Percentiles rank a stretch among this genome's conserved stretches.
These are phyloP conservation scores for Cervus canadensis DNA, from an alignment of 2,113 vertebrate genomes.

Conservation along the genomic window DNA sequence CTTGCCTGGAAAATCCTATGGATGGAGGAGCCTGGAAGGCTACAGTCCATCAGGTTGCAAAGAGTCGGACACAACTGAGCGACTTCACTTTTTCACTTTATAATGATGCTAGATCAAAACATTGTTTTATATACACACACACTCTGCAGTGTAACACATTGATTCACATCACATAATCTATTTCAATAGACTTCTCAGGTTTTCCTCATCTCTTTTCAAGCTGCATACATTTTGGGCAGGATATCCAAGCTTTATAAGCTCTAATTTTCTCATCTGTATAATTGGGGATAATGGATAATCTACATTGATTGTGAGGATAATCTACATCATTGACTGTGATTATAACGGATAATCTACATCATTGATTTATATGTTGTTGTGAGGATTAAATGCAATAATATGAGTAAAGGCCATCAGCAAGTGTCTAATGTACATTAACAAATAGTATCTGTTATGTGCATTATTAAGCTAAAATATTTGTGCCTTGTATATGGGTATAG, in stretches of 20 bases:
- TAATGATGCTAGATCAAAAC: background rate
- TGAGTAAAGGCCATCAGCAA: background rate
- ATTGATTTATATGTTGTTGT: background rate
- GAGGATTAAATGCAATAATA: background rate
- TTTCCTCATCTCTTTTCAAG: background rate
- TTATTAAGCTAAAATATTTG: background rate
- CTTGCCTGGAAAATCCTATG: background rate
- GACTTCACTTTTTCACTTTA: background rate
- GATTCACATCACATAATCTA: background rate
- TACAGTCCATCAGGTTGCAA: rapidly evolving
- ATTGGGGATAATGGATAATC: background rate
- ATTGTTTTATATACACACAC: background rate
- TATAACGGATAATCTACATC: background rate
- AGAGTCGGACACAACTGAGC: rapidly evolving
- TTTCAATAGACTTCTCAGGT: background rate
- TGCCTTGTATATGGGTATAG: background rate
- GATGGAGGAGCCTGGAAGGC: background rate
- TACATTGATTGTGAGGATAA: background rate
- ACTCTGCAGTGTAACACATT: background rate
- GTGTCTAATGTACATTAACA: background rate
- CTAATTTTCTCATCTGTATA: conserved; percentile 19
- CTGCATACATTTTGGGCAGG: background rate
- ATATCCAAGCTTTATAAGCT: background rate
- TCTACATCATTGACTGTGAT: background rate
- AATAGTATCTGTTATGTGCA: background rate